Percentiles rank a stretch among this genome's conserved stretches.
Conservation (phyloP, 2,113 vertebrate genomes). For the Zapornia atra region DNA sequence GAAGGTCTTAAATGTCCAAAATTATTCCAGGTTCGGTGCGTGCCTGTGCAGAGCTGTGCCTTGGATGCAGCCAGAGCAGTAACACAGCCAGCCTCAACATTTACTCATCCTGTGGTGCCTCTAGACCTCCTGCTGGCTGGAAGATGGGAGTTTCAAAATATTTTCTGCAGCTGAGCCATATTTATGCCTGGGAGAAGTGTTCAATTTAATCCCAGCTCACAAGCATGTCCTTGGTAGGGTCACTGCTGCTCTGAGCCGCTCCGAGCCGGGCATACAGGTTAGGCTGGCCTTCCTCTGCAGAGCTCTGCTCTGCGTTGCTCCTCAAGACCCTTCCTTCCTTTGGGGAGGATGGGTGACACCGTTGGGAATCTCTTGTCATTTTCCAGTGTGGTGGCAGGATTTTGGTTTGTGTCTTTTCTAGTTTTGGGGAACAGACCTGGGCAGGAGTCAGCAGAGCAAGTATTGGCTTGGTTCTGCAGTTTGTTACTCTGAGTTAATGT, state of each 20-base stretch:
- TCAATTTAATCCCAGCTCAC: neutral
- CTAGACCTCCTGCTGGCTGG: neutral
- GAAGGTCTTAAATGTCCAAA: too few species aligned
- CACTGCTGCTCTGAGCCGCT: neutral
- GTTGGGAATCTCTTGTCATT: neutral
- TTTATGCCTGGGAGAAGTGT: neutral
- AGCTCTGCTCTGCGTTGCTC: neutral
- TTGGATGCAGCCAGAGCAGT: neutral
- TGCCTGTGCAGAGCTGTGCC: neutral
- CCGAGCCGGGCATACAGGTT: neutral
- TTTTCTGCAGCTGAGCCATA: neutral
- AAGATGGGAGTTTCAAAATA: neutral
- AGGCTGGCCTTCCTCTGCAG: neutral
- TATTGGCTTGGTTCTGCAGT: neutral
- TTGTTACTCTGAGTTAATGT: neutral
- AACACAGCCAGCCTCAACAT: neutral
- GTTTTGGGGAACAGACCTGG: neutral
- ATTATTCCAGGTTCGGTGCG: too few species aligned
- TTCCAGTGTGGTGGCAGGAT: neutral
- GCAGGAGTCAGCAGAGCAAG: neutral
- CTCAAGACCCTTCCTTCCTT: neutral
- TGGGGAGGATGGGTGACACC: neutral
- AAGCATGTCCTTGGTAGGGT: rapidly evolving
- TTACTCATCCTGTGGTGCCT: neutral
- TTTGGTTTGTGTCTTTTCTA: neutral